Evolutionary conservation across 2,797 vertebrate species (phyloP).

Genomic region (Melanotaenia maccullochi): DNA sequence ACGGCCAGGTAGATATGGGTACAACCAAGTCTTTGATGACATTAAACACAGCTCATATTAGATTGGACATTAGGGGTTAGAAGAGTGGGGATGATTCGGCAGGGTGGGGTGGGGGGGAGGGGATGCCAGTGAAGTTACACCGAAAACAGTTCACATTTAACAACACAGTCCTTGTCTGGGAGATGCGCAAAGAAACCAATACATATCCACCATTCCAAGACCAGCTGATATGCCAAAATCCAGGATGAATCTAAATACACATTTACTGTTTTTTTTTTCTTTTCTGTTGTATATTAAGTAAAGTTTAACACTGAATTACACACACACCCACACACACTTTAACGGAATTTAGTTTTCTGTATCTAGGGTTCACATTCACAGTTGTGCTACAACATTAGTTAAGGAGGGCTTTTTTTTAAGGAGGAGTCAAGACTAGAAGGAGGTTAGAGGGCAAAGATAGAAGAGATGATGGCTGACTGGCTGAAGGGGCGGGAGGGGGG

Average conservation of each 20-base stretch:
- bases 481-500: slow-evolving; percentile 77
- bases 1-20: slow-evolving; percentile 64
- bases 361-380: slow-evolving; percentile 95
- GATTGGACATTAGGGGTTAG: slow-evolving; percentile 76
- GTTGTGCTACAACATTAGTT: slow-evolving; percentile 96
- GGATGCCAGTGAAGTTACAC: slow-evolving; percentile 88
- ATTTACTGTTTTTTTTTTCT: slow-evolving; percentile 58
- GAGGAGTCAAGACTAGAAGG: slow-evolving; percentile 34
- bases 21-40: slow-evolving; percentile 69
- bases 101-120: slow-evolving; percentile 38
- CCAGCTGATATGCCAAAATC: slow-evolving; percentile 85
- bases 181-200: slow-evolving; percentile 89
- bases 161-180: slow-evolving; percentile 84
- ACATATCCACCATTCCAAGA: slow-evolving; percentile 90
- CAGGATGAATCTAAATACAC: slow-evolving; percentile 90
- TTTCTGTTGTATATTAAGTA: slow-evolving; percentile 84
- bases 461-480: slow-evolving; percentile 82
- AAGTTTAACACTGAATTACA: slow-evolving; percentile 95
- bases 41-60: slow-evolving; percentile 73
- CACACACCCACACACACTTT: slow-evolving; percentile 83
- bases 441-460: slow-evolving; percentile 51
- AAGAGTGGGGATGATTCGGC: slow-evolving; percentile 55
- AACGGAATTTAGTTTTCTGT: slow-evolving; percentile 80
- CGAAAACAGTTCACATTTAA: slow-evolving; percentile 89
- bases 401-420: slow-evolving; percentile 66